Evolutionary conservation across 1,140 invertebrate genomes (phyloP), one percentile per base, ranked within the genome.

Genomic region (Lycorma delicatula): DNA sequence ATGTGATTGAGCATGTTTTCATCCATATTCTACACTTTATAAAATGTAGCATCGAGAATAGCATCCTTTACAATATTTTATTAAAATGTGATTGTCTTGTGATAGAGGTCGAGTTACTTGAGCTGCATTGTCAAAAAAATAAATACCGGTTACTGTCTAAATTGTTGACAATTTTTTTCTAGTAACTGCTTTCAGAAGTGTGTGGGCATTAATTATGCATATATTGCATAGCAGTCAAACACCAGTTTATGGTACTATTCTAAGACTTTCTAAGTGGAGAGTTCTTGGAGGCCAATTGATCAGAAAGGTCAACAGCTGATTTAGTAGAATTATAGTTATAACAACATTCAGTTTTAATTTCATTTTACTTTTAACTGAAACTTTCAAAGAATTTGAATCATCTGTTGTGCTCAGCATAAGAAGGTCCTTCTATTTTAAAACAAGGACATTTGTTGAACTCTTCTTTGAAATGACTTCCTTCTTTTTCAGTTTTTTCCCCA

Each of bases 261-360:
- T 13, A 41, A 16, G n/a, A 20, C n/a, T n/a, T n/a, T 20, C 36
- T 41, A 20, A 41, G 36, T 41, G 36, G 36, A 41, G 36, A 12
- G 36, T 41, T 41, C n/a, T 41, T 16, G n/a, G 36, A 41, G 36
- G 36, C 36, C 36, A 41, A 20, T 41, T 41, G 36, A 41, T 41
- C 36, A 41, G 36, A 41, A 41, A 41, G 36, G 20, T 41, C 36
- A 20, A 41, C 20, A 20, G 36, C 36, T 41, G 36, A 41, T 20
- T 41, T 41, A 20, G 36, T 20, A 41, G 36, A 41, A 20, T 41
- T 41, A 41, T 13, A n/a, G n/a, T 20, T 41, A 41, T 41, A 13
- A 41, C 36, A 41, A 41, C 36, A 41, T 41, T 41, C n/a, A 20
- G 36, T 4, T 41, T 41, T 13, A 20, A 16, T 41, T 41, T 41